phyloP scores from a whole-genome alignment of 2,888 invertebrate species.

The Clanis bilineata region DNA sequence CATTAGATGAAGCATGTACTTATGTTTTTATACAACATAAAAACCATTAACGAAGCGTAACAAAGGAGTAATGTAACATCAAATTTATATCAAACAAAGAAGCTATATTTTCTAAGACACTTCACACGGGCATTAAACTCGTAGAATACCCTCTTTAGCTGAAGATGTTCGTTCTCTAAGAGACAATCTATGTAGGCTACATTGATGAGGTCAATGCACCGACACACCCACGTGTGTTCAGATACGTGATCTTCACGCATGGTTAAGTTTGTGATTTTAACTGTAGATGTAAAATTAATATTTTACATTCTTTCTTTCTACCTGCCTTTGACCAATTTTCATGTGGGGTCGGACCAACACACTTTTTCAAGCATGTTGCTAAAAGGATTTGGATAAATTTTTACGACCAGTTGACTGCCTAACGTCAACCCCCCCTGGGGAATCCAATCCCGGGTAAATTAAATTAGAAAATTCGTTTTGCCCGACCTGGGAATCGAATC shows the following conservation, averaged over 20 bases:
- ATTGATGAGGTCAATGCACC: background rate
- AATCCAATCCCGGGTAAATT: too few species aligned
- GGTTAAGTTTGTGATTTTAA: background rate
- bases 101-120: constrained; percentile 21
- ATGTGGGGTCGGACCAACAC: too few species aligned
- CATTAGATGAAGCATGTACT: background rate
- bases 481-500: too few species aligned
- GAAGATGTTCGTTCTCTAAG: constrained; percentile 12
- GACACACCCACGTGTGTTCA: background rate
- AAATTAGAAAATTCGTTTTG: too few species aligned
- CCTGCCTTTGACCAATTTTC: too few species aligned
- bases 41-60: background rate
- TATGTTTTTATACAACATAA: background rate
- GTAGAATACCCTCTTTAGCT: background rate
- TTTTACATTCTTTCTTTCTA: background rate
- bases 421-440: too few species aligned
- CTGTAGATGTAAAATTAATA: background rate
- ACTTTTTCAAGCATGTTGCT: too few species aligned
- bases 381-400: too few species aligned
- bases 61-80: background rate
- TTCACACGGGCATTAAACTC: background rate
- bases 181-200: constrained; percentile 12
- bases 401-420: too few species aligned
- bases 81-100: constrained; percentile 3
- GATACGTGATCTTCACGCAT: background rate